Base-by-base conservation (phyloP, 2,888 invertebrate species). In the Ganaspis brasiliensis region DNA sequence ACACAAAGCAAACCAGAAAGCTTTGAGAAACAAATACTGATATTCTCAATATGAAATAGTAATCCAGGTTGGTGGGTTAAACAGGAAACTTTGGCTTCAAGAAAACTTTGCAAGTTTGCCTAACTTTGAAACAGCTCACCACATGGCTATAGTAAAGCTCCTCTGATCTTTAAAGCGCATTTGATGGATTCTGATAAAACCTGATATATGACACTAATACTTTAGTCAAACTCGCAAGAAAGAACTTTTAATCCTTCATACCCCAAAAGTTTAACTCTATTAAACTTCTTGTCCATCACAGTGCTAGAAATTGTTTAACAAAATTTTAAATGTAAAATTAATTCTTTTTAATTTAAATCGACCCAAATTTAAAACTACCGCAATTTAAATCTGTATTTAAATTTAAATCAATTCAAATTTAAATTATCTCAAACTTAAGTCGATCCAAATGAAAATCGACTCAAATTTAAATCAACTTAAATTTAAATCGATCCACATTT, bases 151-250 rank as follows among this genome's bases (percentile, higher is more conserved):
- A 61, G 37, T 6, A 37, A 61, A 61, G 59, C 59, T 61, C n/a
- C 35, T 35, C 59, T 35, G 59, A 61, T 61, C 61, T 61, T 61
- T 37, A 61, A 61, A 61, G 61, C 61, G 37, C 35, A 61, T 61
- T 61, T 61, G 37, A 61, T 61, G 19, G 35, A 61, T 61, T 12
- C 21, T 61, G 61, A 61, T 61, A 61, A 61, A 35, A 61, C 19
- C 61, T 61, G 61, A 61, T 35, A 35, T 10, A 61, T 61, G 61
- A 19, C 35, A 61, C 6, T 61, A 61, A 57, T 16, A 37, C 37
- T 21, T 61, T 37, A 61, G 37, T 37, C 31, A 61, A 61, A 37
- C 37, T 61, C 37, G n/a, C n/a, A 35, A 37, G 10, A 4, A 37
- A 61, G 31, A 37, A 19, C 19, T 52, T 37, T 19, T 37, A 61